A percentile compares a stretch with the other conserved stretches of the same genome.
These are phyloP conservation scores for Vulpes ferrilata DNA, from an alignment of 2,113 vertebrate species.

Conservation along the genomic window DNA sequence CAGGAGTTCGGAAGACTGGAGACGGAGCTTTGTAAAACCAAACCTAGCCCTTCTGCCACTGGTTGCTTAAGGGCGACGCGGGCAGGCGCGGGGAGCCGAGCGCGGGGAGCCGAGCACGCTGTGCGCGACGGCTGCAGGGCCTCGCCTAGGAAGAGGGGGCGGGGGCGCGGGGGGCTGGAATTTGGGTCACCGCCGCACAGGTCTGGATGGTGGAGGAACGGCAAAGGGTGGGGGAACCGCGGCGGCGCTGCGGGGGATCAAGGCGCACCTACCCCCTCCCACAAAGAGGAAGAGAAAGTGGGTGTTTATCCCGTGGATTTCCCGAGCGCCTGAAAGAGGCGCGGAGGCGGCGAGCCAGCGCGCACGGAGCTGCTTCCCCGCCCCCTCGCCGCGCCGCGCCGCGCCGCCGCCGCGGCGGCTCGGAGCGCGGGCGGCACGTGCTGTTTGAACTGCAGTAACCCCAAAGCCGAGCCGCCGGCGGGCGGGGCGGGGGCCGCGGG, in stretches of 20 bases:
- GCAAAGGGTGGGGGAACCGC: not conserved
- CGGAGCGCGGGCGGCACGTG: conserved; percentile 78
- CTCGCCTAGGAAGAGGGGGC: not conserved
- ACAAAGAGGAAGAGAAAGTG: conserved; percentile 78
- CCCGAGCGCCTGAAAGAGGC: conserved; percentile 73
- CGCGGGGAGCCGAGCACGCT: not conserved
- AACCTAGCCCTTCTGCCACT: not conserved
- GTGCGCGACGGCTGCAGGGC: not conserved
- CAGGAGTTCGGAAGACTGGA: not conserved
- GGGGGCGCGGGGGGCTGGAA: not conserved
- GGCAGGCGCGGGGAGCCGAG: not conserved
- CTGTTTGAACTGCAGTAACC: conserved; percentile 82
- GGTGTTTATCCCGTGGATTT: conserved; percentile 81
- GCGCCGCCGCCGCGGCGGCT: conserved; percentile 39
- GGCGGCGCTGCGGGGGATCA: conserved; percentile 8
- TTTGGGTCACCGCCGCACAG: not conserved
- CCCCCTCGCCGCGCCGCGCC: conserved; percentile 46
- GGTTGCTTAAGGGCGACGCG: not conserved
- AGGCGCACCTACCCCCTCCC: not conserved
- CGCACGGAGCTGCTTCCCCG: conserved; percentile 7
- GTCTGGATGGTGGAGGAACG: not conserved
- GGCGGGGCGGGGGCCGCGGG: not conserved
- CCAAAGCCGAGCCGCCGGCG: conserved; percentile 53
- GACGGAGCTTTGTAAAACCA: conserved; percentile 10
- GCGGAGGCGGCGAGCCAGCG: conserved; percentile 61